A percentile compares a stretch with the other conserved stretches of the same genome.
Evolutionary conservation across 2,113 vertebrate genomes (phyloP).

Genomic region (Rhinogobius similis): DNA sequence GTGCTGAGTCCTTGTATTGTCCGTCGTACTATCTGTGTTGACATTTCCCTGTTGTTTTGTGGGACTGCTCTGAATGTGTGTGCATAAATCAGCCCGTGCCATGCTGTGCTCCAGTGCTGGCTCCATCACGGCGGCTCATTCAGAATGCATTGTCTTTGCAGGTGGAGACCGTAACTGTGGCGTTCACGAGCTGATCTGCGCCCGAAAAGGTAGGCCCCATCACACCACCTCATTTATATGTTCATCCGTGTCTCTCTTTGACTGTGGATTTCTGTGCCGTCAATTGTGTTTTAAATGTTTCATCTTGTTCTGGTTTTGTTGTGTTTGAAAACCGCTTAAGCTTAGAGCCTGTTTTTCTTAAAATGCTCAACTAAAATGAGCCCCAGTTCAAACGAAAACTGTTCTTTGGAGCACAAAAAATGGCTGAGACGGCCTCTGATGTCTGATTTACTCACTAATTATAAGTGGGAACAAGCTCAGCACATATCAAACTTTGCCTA

Average conservation of each 20-base stretch:
- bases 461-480: no score
- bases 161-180: conserved; percentile 97
- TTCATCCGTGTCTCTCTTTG: not conserved
- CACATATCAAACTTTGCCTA: no score
- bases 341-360: no score
- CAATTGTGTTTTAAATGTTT: not conserved
- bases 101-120: conserved; percentile 17
- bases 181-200: conserved; percentile 97
- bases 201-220: conserved; percentile 90
- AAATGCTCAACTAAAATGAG: no score
- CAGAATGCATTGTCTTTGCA: conserved; percentile 78
- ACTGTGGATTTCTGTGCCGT: not conserved
- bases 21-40: not conserved
- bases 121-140: conserved; percentile 61
- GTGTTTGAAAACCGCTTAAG: not conserved
- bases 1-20: conserved; percentile 14
- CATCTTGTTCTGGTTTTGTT: not conserved
- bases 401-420: no score
- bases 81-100: conserved; percentile 19
- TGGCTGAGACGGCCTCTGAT: no score
- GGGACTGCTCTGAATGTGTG: not conserved
- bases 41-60: conserved; percentile 1
- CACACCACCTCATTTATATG: conserved; percentile 9
- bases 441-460: no score
- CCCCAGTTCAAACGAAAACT: no score